These are phyloP conservation scores for Cheumatopsyche charites DNA, from an alignment of 1,140 invertebrate species.

Conservation along the genomic window DNA sequence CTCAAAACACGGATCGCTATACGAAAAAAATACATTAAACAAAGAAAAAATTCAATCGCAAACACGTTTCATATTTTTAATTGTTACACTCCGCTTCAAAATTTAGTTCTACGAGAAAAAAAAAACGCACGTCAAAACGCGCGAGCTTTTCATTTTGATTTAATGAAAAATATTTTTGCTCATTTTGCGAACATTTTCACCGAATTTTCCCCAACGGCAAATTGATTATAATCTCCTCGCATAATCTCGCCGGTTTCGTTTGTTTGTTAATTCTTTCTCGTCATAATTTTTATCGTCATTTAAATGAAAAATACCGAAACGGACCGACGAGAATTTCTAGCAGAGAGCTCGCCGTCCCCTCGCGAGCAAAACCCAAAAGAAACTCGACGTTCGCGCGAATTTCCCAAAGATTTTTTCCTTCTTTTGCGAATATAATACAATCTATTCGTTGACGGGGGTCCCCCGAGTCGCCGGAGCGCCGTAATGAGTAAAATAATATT, in stretches of 20 bases:
- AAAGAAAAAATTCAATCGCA: too few species aligned
- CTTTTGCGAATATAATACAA: slow-evolving; percentile 10
- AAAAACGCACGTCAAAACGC: too few species aligned
- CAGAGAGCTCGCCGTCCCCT: background rate
- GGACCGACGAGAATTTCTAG: background rate
- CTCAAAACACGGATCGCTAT: too few species aligned
- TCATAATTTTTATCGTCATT: slow-evolving; percentile 30
- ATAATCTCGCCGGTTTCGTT: background rate
- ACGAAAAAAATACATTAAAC: too few species aligned
- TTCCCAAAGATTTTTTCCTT: background rate
- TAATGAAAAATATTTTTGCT: too few species aligned
- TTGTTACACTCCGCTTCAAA: too few species aligned
- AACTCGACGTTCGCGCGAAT: slow-evolving; percentile 1
- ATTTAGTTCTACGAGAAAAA: too few species aligned
- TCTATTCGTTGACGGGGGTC: slow-evolving; percentile 14
- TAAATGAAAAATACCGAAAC: slow-evolving; percentile 16
- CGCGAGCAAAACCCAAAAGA: background rate
- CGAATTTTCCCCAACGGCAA: too few species aligned
- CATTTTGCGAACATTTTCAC: too few species aligned
- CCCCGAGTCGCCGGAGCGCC: slow-evolving; percentile 16
- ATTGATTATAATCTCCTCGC: too few species aligned
- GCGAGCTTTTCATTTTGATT: too few species aligned
- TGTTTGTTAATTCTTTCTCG: slow-evolving; percentile 27
- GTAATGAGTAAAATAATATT: slow-evolving; percentile 38
- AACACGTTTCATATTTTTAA: too few species aligned